These are phyloP conservation scores for Natrix natrix DNA, from an alignment of 2,797 vertebrate genomes.

Conservation along the genomic window DNA sequence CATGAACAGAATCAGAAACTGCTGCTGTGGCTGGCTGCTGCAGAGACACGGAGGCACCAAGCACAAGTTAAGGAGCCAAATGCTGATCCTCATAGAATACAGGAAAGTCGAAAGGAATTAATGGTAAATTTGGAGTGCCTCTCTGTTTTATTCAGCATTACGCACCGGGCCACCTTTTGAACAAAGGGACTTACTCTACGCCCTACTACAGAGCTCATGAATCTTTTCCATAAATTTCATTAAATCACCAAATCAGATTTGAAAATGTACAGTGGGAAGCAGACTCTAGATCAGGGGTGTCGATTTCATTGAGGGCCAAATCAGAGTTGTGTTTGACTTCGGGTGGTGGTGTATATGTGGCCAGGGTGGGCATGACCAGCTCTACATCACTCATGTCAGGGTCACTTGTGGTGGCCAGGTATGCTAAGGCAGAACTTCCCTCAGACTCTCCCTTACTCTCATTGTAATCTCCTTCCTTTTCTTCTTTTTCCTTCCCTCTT, in stretches of 20 bases:
- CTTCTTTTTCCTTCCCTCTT: too few species aligned
- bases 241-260: background rate
- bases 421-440: too few species aligned
- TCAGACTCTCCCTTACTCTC: too few species aligned
- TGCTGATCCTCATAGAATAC: constrained; percentile 54
- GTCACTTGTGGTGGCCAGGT: too few species aligned
- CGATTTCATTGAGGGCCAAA: too few species aligned
- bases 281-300: background rate
- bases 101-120: constrained; percentile 72
- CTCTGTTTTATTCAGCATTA: background rate
- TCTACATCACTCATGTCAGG: too few species aligned
- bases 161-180: background rate
- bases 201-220: background rate
- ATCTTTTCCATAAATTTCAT: background rate
- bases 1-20: constrained; percentile 81
- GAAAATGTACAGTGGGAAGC: background rate
- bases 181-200: background rate
- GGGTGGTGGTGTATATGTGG: too few species aligned
- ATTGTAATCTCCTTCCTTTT: too few species aligned
- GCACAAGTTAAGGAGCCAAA: constrained; percentile 59
- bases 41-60: constrained; percentile 72
- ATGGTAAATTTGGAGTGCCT: constrained; percentile 68
- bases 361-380: too few species aligned
- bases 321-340: too few species aligned
- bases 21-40: constrained; percentile 82